phyloP scores from a whole-genome alignment of 1,140 invertebrate genomes.

The Dinoponera quadriceps region DNA sequence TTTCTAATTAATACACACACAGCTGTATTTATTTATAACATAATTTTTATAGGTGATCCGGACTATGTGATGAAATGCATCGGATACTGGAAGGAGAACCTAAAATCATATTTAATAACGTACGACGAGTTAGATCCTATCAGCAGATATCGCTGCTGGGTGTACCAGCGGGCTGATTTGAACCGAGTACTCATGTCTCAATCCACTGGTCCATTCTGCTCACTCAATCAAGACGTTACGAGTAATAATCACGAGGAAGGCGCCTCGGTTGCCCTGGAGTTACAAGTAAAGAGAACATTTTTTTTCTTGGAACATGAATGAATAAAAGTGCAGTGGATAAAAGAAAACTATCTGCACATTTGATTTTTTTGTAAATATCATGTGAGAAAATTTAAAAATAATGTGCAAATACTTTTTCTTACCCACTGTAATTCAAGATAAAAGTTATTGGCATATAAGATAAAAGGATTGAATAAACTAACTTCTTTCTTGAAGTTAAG shows the following conservation, averaged over 20 bases:
- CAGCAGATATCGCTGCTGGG: conserved; percentile 98
- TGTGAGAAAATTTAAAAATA: too few species aligned
- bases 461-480: too few species aligned
- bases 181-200: conserved; percentile 96
- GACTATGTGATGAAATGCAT: conserved; percentile 99
- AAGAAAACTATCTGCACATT: too few species aligned
- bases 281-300: conserved; percentile 89
- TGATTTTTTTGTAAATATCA: too few species aligned
- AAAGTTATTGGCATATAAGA: too few species aligned
- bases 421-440: too few species aligned
- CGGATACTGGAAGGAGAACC: conserved; percentile 99
- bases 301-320: neutral
- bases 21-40: conserved; percentile 6
- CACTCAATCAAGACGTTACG: conserved; percentile 95
- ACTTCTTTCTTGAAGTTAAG: too few species aligned
- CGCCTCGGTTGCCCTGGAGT: conserved; percentile 94
- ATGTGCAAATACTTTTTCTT: too few species aligned
- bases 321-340: too few species aligned
- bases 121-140: conserved; percentile 98
- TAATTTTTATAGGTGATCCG: conserved; percentile 90
- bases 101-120: conserved; percentile 98
- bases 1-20: neutral
- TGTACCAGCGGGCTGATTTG: conserved; percentile 97
- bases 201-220: conserved; percentile 96
- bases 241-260: conserved; percentile 95